Conservation (phyloP, 2,113 vertebrate species). For the Athene cunicularia region DNA sequence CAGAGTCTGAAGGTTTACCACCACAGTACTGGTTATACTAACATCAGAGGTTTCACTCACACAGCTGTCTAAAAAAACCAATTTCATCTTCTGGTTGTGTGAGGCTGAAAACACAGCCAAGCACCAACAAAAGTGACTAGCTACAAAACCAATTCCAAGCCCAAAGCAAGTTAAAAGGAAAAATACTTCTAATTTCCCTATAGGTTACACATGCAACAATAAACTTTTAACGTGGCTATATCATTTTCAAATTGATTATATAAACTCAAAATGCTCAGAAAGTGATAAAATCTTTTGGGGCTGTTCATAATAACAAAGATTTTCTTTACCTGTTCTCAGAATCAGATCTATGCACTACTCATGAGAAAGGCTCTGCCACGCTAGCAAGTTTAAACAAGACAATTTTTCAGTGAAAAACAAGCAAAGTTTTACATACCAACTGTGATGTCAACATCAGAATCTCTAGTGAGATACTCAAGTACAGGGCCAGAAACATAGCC, state of each 20-base stretch:
- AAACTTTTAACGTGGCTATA: not conserved
- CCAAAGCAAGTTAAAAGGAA: not conserved
- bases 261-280: not conserved
- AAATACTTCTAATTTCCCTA: not conserved
- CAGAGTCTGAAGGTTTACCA: not conserved
- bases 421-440: conserved; percentile 81
- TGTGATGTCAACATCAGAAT: conserved; percentile 83
- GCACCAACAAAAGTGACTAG: not conserved
- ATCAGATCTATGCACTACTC: not conserved
- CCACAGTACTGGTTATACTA: not conserved
- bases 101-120: not conserved
- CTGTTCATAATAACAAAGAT: not conserved
- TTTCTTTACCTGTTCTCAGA: not conserved
- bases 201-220: not conserved
- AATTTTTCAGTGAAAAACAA: not conserved
- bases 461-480: conserved; percentile 90
- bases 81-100: not conserved
- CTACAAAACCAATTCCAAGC: not conserved
- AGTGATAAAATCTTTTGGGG: not conserved
- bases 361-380: not conserved
- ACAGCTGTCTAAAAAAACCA: not conserved
- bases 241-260: not conserved
- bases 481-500: conserved; percentile 94
- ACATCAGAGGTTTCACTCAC: not conserved
- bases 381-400: not conserved